Evolutionary conservation across 2,113 vertebrate species (phyloP).

Genomic region (Anoplopoma fimbria): DNA sequence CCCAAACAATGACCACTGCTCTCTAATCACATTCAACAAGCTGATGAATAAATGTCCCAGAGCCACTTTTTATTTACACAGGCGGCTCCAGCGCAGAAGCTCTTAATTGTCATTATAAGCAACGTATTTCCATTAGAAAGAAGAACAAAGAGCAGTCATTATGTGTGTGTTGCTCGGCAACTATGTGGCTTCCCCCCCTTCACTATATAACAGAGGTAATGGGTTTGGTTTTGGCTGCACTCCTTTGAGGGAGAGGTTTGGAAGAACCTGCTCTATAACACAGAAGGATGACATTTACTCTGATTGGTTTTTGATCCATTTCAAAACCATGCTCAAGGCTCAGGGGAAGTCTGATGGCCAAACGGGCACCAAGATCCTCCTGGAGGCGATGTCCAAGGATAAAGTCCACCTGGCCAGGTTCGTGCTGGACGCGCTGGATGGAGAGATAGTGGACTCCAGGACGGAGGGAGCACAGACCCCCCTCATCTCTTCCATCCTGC

Average conservation of each 20-base stretch:
- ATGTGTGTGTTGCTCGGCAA: slow-evolving; percentile 79
- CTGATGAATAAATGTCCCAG: slow-evolving; percentile 50
- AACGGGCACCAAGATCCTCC: slow-evolving; percentile 74
- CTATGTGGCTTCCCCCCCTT: slow-evolving; percentile 34
- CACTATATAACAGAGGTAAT: slow-evolving; percentile 63
- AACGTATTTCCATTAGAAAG: slow-evolving; percentile 74
- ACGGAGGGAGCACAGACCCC: slow-evolving; percentile 77
- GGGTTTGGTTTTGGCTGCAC: slow-evolving; percentile 35
- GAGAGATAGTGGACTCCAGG: slow-evolving; percentile 78
- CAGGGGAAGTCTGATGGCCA: slow-evolving; percentile 48
- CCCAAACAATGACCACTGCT: slow-evolving; percentile 45
- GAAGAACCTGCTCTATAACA: slow-evolving; percentile 30
- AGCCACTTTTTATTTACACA: slow-evolving; percentile 35
- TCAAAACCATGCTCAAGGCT: slow-evolving; percentile 67
- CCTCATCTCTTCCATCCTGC: slow-evolving; percentile 77
- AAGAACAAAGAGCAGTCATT: slow-evolving; percentile 64
- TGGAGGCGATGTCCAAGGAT: slow-evolving; percentile 83
- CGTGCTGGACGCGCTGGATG: slow-evolving; percentile 81
- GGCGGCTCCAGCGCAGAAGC: slow-evolving; percentile 49
- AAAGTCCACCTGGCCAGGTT: slow-evolving; percentile 82
- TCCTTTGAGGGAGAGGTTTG: slow-evolving; percentile 26
- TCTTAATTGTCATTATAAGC: slow-evolving; percentile 66
- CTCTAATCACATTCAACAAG: slow-evolving; percentile 59
- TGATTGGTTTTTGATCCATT: background rate
- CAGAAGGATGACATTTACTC: background rate